Evolutionary conservation across 2,113 vertebrate genomes (phyloP), one percentile per base, ranked within the genome.

Genomic region (Oplegnathus fasciatus): DNA sequence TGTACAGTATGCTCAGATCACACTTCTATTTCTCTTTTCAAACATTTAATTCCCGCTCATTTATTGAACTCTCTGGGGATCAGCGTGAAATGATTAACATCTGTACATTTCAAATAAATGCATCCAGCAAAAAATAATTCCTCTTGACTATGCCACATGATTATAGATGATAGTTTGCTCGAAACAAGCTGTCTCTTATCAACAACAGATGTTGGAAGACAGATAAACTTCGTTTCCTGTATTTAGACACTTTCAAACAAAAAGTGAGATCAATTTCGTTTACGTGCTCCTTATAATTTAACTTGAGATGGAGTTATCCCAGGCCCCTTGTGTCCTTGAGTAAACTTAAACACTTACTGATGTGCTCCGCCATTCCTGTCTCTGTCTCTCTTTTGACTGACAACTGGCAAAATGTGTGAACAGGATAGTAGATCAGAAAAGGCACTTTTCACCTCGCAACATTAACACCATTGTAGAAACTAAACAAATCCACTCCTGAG

Each of bases 21-120:
- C 28, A 44, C 58, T 83, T 85, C 48, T 83, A 24, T 67, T 83
- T 60, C 42, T 68, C 55, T 74, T 86, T 82, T 46, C 70, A 79
- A 55, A 72, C 46, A 79, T 80, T 78, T 79, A 55, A 69, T 61
- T 83, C 30, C 6, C 34, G 65, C 65, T 82, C 30, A 54, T 70
- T 70, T 60, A 55, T 24, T 37, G 15, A 81, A 69, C 48, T 78
- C 42, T 24, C 74, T 50, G 24, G 54, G 66, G 61, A 84, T 67
- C 22, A 15, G 57, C 2, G 8, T 15, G 64, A 20, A 48, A 14
- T 86, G 30, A 82, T 76, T 68, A 87, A 67, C 80, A 66, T 73
- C 60, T 58, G 70, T 72, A 68, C 15, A 34, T 32, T 62, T 81
- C 37, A 55, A 37, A 83, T 30, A 22, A 62, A 69, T 60, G 20